phyloP scores from a whole-genome alignment of 1,140 invertebrate genomes.

The Meteorus sp. region DNA sequence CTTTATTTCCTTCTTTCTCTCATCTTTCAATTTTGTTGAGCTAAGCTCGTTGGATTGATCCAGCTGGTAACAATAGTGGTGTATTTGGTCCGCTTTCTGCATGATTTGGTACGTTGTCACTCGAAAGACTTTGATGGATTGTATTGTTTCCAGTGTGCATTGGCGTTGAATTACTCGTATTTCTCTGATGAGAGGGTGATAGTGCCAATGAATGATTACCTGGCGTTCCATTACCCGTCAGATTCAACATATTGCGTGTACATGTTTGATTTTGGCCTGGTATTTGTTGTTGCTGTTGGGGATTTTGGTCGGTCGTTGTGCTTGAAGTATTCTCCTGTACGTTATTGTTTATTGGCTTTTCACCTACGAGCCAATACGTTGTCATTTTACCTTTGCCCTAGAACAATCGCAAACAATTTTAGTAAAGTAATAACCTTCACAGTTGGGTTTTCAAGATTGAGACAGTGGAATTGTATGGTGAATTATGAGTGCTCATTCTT shows the following conservation, averaged over 20 bases:
- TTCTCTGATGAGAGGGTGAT: constrained; percentile 29
- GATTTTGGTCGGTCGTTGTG: constrained; percentile 22
- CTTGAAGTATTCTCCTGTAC: constrained; percentile 27
- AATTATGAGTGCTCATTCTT: too few species aligned
- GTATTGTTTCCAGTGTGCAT: constrained; percentile 27
- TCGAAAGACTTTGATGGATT: constrained; percentile 31
- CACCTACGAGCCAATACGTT: constrained; percentile 89
- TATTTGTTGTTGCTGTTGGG: constrained; percentile 21
- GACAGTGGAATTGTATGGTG: background rate
- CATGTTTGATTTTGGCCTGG: constrained; percentile 30
- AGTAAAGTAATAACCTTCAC: too few species aligned
- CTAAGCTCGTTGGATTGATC: constrained; percentile 45
- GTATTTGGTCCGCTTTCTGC: constrained; percentile 47
- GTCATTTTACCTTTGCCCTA: constrained; percentile 88
- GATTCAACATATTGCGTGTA: constrained; percentile 31
- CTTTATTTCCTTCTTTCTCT: too few species aligned
- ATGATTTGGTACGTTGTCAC: constrained; percentile 48
- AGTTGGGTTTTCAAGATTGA: too few species aligned
- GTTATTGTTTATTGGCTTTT: constrained; percentile 49
- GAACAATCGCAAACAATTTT: background rate
- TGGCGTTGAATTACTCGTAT: background rate
- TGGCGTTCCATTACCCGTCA: constrained; percentile 46
- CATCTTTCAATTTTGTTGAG: background rate
- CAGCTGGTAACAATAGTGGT: constrained; percentile 45
- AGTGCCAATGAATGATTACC: constrained; percentile 14